phyloP scores from a whole-genome alignment of 2,888 invertebrate genomes.

The Ectobius pallidus region DNA sequence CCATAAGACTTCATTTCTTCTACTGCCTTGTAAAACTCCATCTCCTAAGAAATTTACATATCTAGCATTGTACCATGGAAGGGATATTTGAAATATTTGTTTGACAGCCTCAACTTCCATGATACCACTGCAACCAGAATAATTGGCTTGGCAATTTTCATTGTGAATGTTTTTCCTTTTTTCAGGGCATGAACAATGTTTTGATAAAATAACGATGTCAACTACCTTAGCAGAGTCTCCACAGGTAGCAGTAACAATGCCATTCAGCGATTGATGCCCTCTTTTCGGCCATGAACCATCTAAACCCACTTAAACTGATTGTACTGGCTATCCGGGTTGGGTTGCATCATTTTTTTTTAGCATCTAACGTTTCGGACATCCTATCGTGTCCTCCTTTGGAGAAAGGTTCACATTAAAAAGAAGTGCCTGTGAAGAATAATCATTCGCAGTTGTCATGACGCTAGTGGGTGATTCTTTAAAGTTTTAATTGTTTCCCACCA shows the following conservation, averaged over 20 bases:
- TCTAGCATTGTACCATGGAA: neutral
- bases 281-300: neutral
- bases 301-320: no score
- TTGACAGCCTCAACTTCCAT: neutral
- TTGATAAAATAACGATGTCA: neutral
- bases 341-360: no score
- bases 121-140: neutral
- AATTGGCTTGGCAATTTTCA: neutral
- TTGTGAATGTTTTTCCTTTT: neutral
- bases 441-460: no score
- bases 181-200: neutral
- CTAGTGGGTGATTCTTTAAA: no score
- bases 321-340: no score
- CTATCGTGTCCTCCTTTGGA: no score
- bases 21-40: neutral
- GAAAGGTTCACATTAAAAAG: no score
- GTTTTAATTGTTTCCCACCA: no score
- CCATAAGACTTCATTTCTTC: neutral
- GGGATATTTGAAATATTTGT: neutral
- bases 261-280: neutral
- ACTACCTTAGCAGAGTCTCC: neutral
- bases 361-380: no score
- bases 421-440: no score
- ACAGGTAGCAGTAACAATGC: neutral
- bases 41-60: neutral